Percentiles rank a stretch among this genome's conserved stretches.
Evolutionary conservation across 2,888 invertebrate species (phyloP).

Genomic region (Lasioglossum figueresi): DNA sequence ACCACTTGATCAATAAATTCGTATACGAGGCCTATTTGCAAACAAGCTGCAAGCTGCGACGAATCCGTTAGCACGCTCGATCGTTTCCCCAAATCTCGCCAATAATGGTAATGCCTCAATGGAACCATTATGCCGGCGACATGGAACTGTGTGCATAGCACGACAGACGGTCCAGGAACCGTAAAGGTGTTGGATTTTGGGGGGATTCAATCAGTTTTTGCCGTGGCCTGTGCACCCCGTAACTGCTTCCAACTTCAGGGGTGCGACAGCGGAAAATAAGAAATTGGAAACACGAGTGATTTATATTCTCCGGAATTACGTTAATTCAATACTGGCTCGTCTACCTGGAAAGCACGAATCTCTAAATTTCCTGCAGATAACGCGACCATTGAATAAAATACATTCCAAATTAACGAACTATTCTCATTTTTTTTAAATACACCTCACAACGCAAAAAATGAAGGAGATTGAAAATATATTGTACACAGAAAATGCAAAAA

Average conservation of each 20-base stretch:
- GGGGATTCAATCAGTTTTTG: constrained; percentile 75
- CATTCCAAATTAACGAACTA: not conserved
- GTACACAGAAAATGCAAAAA: too few species aligned
- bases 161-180: constrained; percentile 74
- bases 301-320: constrained; percentile 12
- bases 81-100: constrained; percentile 83
- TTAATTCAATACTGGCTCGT: not conserved
- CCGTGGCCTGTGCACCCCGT: constrained; percentile 48
- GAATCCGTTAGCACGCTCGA: constrained; percentile 81
- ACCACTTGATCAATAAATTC: constrained; percentile 77
- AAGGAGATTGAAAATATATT: too few species aligned
- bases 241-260: constrained; percentile 41
- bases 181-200: constrained; percentile 80
- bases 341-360: not conserved
- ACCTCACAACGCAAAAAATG: not conserved
- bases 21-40: constrained; percentile 82
- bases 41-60: constrained; percentile 83
- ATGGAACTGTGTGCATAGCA: constrained; percentile 78
- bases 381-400: not conserved
- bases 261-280: constrained; percentile 39
- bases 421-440: not conserved
- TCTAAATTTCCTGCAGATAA: not conserved
- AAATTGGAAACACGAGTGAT: constrained; percentile 36
- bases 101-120: constrained; percentile 81
- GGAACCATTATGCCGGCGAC: constrained; percentile 79